Evolutionary conservation across 2,113 vertebrate species (phyloP).

Genomic region (Oryzias melastigma): DNA sequence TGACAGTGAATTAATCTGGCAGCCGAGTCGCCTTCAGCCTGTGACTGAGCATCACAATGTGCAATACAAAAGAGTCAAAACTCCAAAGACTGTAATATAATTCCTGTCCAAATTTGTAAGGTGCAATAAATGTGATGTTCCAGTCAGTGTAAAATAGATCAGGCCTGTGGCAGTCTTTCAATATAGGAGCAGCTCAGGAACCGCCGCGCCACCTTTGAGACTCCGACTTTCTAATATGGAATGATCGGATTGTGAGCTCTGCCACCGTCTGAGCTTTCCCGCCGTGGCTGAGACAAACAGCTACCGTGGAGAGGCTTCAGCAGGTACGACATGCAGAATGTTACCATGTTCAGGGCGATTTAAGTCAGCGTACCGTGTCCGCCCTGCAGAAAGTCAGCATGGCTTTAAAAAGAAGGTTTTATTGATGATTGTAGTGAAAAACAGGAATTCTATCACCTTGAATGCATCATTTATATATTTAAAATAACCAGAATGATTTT

Average conservation of each 20-base stretch:
- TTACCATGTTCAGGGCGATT: constrained; percentile 42
- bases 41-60: constrained; percentile 19
- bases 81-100: constrained; percentile 24
- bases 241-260: constrained; percentile 57
- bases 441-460: not conserved
- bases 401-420: constrained; percentile 13
- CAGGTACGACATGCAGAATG: constrained; percentile 30
- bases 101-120: constrained; percentile 11
- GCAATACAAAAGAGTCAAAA: constrained; percentile 11
- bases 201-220: constrained; percentile 41
- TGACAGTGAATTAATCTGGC: constrained; percentile 7
- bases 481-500: not conserved
- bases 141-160: constrained; percentile 36
- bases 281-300: constrained; percentile 32
- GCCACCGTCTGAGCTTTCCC: constrained; percentile 48
- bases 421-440: constrained; percentile 20
- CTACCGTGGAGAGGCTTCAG: constrained; percentile 37
- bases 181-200: constrained; percentile 40
- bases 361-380: constrained; percentile 28
- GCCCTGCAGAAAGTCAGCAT: not conserved
- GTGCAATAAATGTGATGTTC: constrained; percentile 2
- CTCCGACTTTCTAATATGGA: constrained; percentile 41
- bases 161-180: constrained; percentile 30
- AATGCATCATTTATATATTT: not conserved
- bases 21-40: constrained; percentile 6